These are phyloP conservation scores for Nanorana parkeri DNA, from an alignment of 2,113 vertebrate genomes.

Conservation along the genomic window DNA sequence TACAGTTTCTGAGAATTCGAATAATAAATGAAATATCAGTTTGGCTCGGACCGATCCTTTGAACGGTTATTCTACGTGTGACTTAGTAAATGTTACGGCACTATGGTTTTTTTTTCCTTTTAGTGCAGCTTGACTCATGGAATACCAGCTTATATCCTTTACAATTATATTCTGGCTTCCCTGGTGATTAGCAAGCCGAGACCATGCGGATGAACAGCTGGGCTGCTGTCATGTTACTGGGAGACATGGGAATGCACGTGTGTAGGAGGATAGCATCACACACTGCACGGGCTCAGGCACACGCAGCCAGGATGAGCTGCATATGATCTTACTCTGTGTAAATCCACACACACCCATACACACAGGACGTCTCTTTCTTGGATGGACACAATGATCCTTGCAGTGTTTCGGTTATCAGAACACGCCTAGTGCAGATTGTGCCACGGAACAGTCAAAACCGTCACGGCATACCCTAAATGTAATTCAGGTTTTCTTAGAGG, in stretches of 20 bases:
- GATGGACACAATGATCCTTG: not conserved
- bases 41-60: too few relatives aligned
- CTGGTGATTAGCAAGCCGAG: constrained; percentile 26
- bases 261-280: constrained; percentile 3
- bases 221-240: constrained; percentile 19
- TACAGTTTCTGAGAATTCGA: too few relatives aligned
- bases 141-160: not conserved
- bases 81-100: too few relatives aligned
- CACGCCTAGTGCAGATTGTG: not conserved
- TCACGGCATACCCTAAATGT: too few relatives aligned
- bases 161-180: constrained; percentile 2
- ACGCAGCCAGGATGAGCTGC: constrained; percentile 21
- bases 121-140: not conserved
- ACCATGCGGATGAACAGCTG: constrained; percentile 14
- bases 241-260: constrained; percentile 41
- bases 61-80: too few relatives aligned
- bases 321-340: constrained; percentile 18
- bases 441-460: not conserved
- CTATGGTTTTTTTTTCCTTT: too few relatives aligned
- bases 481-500: too few relatives aligned
- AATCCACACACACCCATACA: constrained; percentile 33
- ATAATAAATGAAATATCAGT: too few relatives aligned
- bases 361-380: constrained; percentile 3
- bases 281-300: constrained; percentile 12
- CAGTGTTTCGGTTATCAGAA: not conserved